A percentile compares a stretch with the other conserved stretches of the same genome.
These are phyloP conservation scores for Chaetodon trifascialis DNA, from an alignment of 2,113 vertebrate species.

Conservation along the genomic window DNA sequence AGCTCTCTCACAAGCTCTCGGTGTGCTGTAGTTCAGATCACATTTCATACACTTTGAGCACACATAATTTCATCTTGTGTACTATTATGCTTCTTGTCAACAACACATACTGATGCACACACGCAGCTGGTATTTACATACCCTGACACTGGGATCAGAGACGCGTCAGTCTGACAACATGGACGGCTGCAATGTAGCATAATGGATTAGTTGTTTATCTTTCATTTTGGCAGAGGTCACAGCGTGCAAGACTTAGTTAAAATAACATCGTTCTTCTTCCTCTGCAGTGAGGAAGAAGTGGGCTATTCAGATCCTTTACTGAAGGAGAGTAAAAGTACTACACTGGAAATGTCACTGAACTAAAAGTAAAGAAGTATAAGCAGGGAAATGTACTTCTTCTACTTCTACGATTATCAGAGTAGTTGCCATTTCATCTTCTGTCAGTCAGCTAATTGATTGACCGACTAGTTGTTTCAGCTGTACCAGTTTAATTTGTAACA, in stretches of 20 bases:
- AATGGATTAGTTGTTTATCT: neutral
- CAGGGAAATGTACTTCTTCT: too few relatives aligned
- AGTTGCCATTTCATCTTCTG: too few relatives aligned
- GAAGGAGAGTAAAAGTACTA: too few relatives aligned
- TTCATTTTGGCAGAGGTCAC: neutral
- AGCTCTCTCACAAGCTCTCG: constrained; percentile 12
- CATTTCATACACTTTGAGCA: neutral
- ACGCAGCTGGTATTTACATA: constrained; percentile 15
- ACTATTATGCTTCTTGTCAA: neutral
- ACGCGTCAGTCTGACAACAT: neutral
- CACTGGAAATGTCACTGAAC: too few relatives aligned
- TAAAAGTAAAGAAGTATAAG: too few relatives aligned
- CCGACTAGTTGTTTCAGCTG: too few relatives aligned
- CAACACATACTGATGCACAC: neutral
- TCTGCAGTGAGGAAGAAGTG: too few relatives aligned
- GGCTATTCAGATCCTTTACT: too few relatives aligned
- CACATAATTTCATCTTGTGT: neutral
- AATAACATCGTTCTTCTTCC: too few relatives aligned
- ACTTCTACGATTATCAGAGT: too few relatives aligned
- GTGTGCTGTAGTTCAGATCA: neutral
- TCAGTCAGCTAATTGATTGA: too few relatives aligned
- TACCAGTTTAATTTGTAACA: too few relatives aligned
- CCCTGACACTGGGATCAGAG: neutral
- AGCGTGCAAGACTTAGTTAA: neutral
- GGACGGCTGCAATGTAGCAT: neutral